phyloP scores from a whole-genome alignment of 1,140 invertebrate genomes.

The Achatina immaculata region DNA sequence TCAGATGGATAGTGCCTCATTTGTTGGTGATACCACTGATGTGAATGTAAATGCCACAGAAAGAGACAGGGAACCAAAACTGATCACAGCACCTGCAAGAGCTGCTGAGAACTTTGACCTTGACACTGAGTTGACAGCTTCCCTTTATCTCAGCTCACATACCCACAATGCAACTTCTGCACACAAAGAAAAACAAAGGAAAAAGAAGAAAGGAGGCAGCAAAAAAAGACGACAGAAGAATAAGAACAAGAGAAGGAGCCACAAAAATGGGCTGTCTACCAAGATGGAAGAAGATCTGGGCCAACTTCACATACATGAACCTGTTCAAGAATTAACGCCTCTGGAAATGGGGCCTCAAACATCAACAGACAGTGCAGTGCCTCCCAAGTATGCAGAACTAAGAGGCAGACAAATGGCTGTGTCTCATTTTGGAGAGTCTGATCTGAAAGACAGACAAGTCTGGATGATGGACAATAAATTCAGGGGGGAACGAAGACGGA shows the following conservation, averaged over 20 bases:
- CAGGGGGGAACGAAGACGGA: background rate
- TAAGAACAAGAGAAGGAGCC: background rate
- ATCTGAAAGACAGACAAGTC: background rate
- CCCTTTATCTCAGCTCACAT: background rate
- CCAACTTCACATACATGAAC: background rate
- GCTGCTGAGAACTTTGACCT: constrained; percentile 1
- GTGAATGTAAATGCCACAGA: background rate
- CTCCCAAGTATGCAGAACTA: background rate
- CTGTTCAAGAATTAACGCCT: background rate
- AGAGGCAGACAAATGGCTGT: background rate
- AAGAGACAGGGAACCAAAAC: background rate
- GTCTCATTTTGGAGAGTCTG: background rate
- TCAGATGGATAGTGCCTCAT: background rate
- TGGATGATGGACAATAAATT: constrained; percentile 17
- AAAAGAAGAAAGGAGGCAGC: background rate
- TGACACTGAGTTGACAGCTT: background rate
- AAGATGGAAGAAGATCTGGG: background rate
- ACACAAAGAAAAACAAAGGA: background rate
- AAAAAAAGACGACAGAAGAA: background rate
- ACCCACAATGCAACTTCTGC: background rate
- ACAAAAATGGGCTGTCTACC: background rate
- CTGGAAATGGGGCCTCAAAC: background rate
- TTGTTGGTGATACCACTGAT: background rate
- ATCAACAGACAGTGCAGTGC: background rate
- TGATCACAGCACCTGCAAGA: background rate